Base-by-base conservation (phyloP, 2,797 vertebrate species). In the Aldrovandia affinis region DNA sequence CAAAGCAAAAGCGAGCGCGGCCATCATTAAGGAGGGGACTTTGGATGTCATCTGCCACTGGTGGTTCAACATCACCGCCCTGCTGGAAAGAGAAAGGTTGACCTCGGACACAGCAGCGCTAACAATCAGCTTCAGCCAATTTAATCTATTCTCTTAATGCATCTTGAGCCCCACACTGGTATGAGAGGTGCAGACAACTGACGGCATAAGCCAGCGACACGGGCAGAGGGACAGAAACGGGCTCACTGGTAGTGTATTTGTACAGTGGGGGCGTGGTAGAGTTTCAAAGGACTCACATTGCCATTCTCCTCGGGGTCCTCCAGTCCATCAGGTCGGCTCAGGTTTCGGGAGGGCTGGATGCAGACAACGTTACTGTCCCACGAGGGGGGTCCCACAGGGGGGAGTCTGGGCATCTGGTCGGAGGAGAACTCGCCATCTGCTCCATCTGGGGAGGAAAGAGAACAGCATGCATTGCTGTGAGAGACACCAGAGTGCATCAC, bases 321-420 rank as follows among this genome's bases (percentile, higher is more conserved):
- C 84, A 97, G 96, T 82, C 96, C 97, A 61, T 99, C 98, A 22
- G 98, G 98, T 1, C 97, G 95, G 89, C 97, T 98, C 83, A 96
- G 96, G 89, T 99, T 98, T 88, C 98, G 97, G 78, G 97, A 95
- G 80, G 98, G 98, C 88, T 99, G 98, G 90, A 98, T 98, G 84
- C 98, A 98, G 86, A 99, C 98, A 14, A 99, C 98, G 2, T 97
- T 97, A 83, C 97, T 97, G 91, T 98, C 97, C 98, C 97, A 99
- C 61, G 97, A 97, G 52, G 95, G 95, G 1, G 94, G 95, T 88
- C 97, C 96, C 77, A 95, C 93, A 42, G 97, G 97, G 86, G 97
- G 97, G 83, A 95, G 92, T 86, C 97, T 95, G 59, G 97, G 97
- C 87, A 98, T 95, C 92, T 98, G 97, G 91, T 98, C 97, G 89